phyloP scores from a whole-genome alignment of 2,113 vertebrate species.

The Neolamprologus kungweensis region DNA sequence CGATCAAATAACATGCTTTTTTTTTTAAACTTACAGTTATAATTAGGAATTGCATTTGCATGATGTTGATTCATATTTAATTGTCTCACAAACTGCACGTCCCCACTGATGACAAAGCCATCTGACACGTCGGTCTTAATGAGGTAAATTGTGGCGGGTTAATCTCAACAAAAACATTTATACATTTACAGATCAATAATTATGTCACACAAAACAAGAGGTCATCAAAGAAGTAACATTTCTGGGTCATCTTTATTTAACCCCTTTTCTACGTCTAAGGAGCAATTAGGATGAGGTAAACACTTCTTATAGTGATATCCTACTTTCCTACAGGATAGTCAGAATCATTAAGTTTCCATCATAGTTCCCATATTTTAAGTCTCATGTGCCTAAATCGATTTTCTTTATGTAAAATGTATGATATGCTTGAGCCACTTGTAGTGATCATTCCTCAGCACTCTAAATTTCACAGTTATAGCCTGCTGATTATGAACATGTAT shows the following conservation, averaged over 20 bases:
- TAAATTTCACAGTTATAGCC: not conserved
- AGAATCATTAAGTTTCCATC: not conserved
- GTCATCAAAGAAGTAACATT: constrained; percentile 21
- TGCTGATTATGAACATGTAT: constrained; percentile 6
- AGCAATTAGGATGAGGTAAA: not conserved
- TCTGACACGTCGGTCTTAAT: constrained; percentile 44
- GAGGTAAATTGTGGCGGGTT: constrained; percentile 37
- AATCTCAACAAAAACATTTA: constrained; percentile 45
- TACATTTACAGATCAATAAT: constrained; percentile 33
- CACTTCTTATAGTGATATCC: not conserved
- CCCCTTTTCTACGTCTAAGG: not conserved
- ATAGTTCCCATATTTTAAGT: not conserved
- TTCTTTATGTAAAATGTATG: not conserved
- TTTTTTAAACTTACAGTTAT: not conserved
- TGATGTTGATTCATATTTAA: constrained; percentile 44
- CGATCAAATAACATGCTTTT: constrained; percentile 35
- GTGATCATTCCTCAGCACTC: not conserved
- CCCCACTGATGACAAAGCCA: constrained; percentile 27
- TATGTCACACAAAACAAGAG: constrained; percentile 25
- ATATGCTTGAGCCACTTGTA: not conserved
- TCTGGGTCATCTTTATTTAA: constrained; percentile 16
- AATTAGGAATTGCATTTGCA: constrained; percentile 49
- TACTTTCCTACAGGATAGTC: not conserved
- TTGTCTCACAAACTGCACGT: constrained; percentile 15
- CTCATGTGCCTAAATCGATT: not conserved